phyloP scores from a whole-genome alignment of 1,140 invertebrate species.

The Drosophila mayri region DNA sequence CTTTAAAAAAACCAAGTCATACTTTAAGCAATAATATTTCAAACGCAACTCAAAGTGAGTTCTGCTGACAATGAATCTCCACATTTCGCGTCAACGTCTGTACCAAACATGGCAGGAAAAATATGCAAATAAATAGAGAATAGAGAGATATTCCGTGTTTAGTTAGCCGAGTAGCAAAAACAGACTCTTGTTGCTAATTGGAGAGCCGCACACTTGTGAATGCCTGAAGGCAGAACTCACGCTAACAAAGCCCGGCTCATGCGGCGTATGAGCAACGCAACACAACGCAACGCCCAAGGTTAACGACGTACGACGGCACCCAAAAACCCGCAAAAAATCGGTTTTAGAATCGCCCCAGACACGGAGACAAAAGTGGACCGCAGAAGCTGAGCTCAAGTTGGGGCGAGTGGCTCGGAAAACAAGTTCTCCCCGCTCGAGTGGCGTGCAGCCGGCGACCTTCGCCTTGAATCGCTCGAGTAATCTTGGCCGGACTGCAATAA shows the following conservation, averaged over 20 bases:
- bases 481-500: constrained; percentile 41
- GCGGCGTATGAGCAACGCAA: constrained; percentile 54
- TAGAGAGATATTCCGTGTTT: constrained; percentile 39
- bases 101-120: constrained; percentile 16
- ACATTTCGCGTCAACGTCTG: constrained; percentile 11
- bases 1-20: background rate
- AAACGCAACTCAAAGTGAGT: background rate
- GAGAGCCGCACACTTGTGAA: constrained; percentile 29
- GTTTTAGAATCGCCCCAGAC: constrained; percentile 47
- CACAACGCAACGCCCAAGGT: constrained; percentile 57
- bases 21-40: background rate
- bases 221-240: constrained; percentile 39
- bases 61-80: constrained; percentile 8
- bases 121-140: constrained; percentile 43
- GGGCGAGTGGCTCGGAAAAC: constrained; percentile 27
- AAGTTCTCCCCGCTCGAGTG: constrained; percentile 39
- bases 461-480: constrained; percentile 49
- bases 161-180: constrained; percentile 40
- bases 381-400: constrained; percentile 58
- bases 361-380: constrained; percentile 12
- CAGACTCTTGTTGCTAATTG: constrained; percentile 57
- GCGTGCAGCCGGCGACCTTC: constrained; percentile 49
- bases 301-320: constrained; percentile 37
- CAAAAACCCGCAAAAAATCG: constrained; percentile 33
- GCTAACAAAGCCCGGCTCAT: constrained; percentile 44